Conservation (phyloP, 2,888 invertebrate genomes). For the Drosophila melanosoma region DNA sequence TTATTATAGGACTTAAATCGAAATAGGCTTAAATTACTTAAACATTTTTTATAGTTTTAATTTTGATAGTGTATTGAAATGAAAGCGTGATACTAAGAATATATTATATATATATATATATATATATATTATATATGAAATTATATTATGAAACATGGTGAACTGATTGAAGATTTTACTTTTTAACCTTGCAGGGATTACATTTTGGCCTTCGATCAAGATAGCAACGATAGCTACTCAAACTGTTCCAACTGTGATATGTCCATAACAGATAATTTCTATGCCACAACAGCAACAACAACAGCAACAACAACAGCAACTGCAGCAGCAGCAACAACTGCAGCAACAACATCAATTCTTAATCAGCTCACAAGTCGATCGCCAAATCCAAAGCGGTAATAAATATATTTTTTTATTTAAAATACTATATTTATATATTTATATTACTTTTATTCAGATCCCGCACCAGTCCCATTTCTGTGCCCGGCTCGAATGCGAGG, state of each 20-base stretch:
- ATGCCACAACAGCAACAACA: constrained; percentile 66
- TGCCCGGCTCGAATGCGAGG: constrained; percentile 86
- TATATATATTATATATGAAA: too few species aligned
- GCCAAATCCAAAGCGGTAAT: constrained; percentile 83
- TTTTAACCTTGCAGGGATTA: constrained; percentile 71
- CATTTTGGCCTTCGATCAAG: constrained; percentile 80
- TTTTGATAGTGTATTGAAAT: too few species aligned
- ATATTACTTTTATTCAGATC: constrained; percentile 50
- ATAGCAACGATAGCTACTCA: constrained; percentile 84
- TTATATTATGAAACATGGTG: too few species aligned
- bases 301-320: constrained; percentile 43
- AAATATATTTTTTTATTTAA: neutral
- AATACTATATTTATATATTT: neutral
- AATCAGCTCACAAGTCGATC: constrained; percentile 82
- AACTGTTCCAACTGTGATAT: constrained; percentile 85
- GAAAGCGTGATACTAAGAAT: too few species aligned
- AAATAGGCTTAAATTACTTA: neutral
- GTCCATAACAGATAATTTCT: constrained; percentile 82
- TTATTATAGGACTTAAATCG: neutral
- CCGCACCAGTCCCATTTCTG: constrained; percentile 88
- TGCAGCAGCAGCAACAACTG: constrained; percentile 28
- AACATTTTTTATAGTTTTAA: too few species aligned
- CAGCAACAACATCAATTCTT: constrained; percentile 42
- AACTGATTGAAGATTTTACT: neutral
- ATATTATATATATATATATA: too few species aligned